Conservation (phyloP, 2,888 invertebrate genomes). For the Drosophila austrosaltans region DNA sequence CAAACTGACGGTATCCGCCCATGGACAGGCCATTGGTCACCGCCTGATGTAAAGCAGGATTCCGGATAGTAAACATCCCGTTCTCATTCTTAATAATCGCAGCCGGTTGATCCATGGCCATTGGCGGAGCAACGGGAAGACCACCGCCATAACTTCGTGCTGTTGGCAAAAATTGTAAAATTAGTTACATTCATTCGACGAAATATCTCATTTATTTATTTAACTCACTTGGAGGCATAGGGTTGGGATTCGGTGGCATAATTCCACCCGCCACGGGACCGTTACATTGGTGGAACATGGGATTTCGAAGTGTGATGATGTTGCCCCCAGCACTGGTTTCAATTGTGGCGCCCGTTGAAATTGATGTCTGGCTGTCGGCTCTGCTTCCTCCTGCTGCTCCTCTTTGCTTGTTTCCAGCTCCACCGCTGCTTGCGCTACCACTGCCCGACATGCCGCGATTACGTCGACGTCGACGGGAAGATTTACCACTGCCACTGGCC, state of each 20-base stretch:
- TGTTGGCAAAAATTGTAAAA: constrained; percentile 26
- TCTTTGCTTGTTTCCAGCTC: constrained; percentile 49
- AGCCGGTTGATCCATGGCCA: constrained; percentile 85
- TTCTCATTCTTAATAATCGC: constrained; percentile 89
- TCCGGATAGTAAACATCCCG: constrained; percentile 93
- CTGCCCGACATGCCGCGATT: constrained; percentile 78
- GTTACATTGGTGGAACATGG: constrained; percentile 86
- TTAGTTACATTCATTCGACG: too few relatives aligned
- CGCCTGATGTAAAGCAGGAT: constrained; percentile 85
- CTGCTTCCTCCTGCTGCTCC: constrained; percentile 16
- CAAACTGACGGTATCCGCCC: constrained; percentile 81
- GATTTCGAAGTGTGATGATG: constrained; percentile 91
- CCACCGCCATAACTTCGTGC: constrained; percentile 63
- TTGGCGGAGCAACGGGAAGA: constrained; percentile 66
- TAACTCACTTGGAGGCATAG: constrained; percentile 67
- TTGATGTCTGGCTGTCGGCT: constrained; percentile 1
- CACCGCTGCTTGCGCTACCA: constrained; percentile 31
- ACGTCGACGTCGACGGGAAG: constrained; percentile 79
- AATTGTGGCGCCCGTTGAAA: constrained; percentile 40
- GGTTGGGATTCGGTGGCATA: constrained; percentile 62
- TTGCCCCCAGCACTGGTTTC: constrained; percentile 80
- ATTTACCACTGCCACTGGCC: constrained; percentile 67
- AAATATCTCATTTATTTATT: background rate
- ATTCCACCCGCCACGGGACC: constrained; percentile 50
- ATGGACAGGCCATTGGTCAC: constrained; percentile 81